Conservation (phyloP, 2,888 invertebrate species). For the Aphidius colemani region DNA sequence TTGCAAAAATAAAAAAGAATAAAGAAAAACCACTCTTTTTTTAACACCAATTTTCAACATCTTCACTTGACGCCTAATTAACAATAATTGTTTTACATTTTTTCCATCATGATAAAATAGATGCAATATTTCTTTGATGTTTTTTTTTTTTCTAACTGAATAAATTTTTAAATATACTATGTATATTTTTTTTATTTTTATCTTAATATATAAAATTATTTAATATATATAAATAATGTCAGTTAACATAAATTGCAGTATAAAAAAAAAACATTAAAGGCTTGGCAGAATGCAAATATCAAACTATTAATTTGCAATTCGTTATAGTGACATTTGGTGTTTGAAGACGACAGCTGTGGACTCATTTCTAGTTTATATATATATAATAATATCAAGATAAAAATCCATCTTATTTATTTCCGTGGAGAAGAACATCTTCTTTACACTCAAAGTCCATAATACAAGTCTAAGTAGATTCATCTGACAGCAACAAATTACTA, state of each 20-base stretch:
- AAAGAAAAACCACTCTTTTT: conserved; percentile 1
- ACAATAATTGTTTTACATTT: conserved; percentile 44
- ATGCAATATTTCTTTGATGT: too few relatives aligned
- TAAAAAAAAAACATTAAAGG: not conserved
- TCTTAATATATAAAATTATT: not conserved
- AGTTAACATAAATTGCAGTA: not conserved
- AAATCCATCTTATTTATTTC: too few relatives aligned
- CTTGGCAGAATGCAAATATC: conserved; percentile 51
- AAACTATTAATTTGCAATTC: conserved; percentile 55
- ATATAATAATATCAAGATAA: not conserved
- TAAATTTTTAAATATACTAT: not conserved
- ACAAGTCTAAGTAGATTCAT: too few relatives aligned
- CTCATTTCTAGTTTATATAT: not conserved
- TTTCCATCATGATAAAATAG: too few relatives aligned
- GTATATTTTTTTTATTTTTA: not conserved
- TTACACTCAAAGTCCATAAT: too few relatives aligned
- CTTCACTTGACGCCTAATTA: conserved; percentile 44
- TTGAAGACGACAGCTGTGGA: conserved; percentile 3
- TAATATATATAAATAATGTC: not conserved
- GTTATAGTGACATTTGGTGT: conserved; percentile 40
- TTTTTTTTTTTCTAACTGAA: too few relatives aligned
- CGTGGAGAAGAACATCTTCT: too few relatives aligned
- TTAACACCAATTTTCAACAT: not conserved
- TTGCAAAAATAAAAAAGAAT: conserved; percentile 29
- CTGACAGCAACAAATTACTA: too few relatives aligned